Evolutionary conservation across 2,888 invertebrate genomes (phyloP), one percentile per base, ranked within the genome.

Genomic region (Thumatha senex): DNA sequence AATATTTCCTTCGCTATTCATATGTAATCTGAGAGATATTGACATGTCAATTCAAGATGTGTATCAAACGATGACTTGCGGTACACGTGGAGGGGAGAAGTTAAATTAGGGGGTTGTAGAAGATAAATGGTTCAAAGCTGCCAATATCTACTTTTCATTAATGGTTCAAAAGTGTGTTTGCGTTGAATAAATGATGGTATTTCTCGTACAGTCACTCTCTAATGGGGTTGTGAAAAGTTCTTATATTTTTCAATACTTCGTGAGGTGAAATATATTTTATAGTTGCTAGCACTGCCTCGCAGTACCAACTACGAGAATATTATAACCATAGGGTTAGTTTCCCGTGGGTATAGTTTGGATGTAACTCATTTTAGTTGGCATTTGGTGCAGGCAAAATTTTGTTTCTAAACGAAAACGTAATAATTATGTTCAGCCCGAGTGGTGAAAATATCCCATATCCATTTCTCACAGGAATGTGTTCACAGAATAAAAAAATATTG

Each of bases 71-170:
- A 74, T 85, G 85, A 85, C 84, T 85, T 77, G 84, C 81, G 67
- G 61, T 57, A 66, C 63, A 62, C 56, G 63, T 64, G 61, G 72
- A 57, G 63, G 80, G 75, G 68, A 62, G 80, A 77, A 70, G 75
- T 63, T 84, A 83, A 85, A 85, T 84, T 82, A 83, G 78, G 81
- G 45, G 72, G 80, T 77, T 70, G 74, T 55, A 72, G 73, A 82
- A 85, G 84, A 86, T 86, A 86, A 85, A 84, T 85, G 85, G 80
- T 74, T 24, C 75, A 77, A 74, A 63, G 67, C 84, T 82, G 84
- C 85, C 86, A 84, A 84, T 84, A 80, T 79, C 79, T 81, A 74
- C 79, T 75, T 84, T 84, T 83, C 84, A 83, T 84, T 84, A 85
- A 84, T 84, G 84, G 76, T 75, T 78, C 70, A 73, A 77, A 82